phyloP scores from a whole-genome alignment of 2,113 vertebrate species.

The Urocynchramus pylzowi region DNA sequence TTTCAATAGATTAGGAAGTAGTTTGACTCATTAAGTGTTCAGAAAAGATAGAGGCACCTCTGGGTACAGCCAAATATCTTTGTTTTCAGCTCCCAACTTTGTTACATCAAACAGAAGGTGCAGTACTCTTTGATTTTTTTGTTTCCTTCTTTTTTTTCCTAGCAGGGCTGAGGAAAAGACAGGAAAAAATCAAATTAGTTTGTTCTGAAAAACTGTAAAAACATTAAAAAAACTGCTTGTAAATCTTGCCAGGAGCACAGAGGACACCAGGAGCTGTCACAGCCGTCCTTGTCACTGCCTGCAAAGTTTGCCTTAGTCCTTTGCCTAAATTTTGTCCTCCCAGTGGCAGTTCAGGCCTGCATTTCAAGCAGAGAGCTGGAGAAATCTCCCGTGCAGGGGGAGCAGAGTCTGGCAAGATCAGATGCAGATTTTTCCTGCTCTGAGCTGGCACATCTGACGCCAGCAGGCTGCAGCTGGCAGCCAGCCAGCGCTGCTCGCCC shows the following conservation, averaged over 20 bases:
- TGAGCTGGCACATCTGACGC: neutral
- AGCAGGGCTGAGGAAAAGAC: neutral
- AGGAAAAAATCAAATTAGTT: neutral
- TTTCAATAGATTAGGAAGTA: neutral
- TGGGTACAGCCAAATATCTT: neutral
- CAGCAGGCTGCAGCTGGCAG: neutral
- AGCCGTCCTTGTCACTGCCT: neutral
- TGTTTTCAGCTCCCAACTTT: neutral
- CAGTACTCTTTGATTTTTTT: neutral
- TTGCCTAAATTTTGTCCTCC: neutral
- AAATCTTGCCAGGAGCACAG: neutral
- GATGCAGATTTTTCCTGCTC: neutral
- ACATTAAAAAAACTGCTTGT: neutral
- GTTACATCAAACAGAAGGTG: neutral
- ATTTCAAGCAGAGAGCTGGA: neutral
- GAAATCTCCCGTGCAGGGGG: fast-evolving
- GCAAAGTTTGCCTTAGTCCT: neutral
- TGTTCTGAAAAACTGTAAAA: neutral
- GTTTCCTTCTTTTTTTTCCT: neutral
- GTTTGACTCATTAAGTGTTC: neutral
- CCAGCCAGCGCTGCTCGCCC: fast-evolving
- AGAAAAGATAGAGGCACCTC: neutral
- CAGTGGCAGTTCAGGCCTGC: neutral
- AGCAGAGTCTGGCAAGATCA: neutral
- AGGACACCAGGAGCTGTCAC: neutral